phyloP scores from a whole-genome alignment of 2,888 invertebrate genomes.

The Xestia sexstrigata region DNA sequence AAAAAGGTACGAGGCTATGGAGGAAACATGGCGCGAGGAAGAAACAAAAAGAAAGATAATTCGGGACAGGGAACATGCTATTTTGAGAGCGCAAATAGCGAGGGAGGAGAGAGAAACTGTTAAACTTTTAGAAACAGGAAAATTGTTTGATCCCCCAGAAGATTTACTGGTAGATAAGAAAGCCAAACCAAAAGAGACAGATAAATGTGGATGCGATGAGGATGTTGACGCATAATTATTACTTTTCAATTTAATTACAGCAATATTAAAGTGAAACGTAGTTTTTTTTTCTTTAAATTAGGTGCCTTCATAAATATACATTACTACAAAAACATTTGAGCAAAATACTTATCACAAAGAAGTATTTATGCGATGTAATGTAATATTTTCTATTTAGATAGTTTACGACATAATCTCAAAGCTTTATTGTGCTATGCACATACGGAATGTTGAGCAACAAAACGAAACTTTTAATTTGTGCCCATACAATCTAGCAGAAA shows the following conservation, averaged over 20 bases:
- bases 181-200: neutral
- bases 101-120: slow-evolving; percentile 78
- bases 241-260: slow-evolving; percentile 5
- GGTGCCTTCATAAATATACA: neutral
- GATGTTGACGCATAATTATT: neutral
- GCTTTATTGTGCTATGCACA: neutral
- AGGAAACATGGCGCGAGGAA: slow-evolving; percentile 74
- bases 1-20: slow-evolving; percentile 74
- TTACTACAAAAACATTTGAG: no score
- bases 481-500: slow-evolving; percentile 19
- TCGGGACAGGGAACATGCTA: slow-evolving; percentile 78
- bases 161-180: neutral
- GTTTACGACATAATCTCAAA: neutral
- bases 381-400: neutral
- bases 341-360: neutral
- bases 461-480: slow-evolving; percentile 1
- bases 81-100: slow-evolving; percentile 77
- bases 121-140: slow-evolving; percentile 79
- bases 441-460: neutral
- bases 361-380: neutral
- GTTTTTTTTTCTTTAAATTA: neutral
- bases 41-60: slow-evolving; percentile 79
- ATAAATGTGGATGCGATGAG: neutral
- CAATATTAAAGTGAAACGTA: neutral
- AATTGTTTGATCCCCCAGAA: slow-evolving; percentile 73